Evolutionary conservation across 2,113 vertebrate species (phyloP), one percentile per base, ranked within the genome.

Genomic region (Etheostoma spectabile): DNA sequence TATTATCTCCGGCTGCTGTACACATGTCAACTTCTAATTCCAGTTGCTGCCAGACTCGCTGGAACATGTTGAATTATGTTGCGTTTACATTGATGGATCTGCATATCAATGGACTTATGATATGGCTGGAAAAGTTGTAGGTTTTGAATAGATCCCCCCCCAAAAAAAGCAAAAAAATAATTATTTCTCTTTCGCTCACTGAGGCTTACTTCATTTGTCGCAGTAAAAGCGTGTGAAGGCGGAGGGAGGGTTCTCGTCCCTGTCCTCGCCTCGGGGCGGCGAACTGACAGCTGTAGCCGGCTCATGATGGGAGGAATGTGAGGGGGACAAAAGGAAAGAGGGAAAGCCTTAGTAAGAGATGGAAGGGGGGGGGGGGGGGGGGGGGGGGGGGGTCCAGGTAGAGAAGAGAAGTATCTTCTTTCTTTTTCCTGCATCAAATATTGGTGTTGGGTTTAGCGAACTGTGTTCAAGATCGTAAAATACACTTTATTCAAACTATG

Each of bases 241-340:
- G 14, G 38, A 16, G 60, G 51, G 15, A 42, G 27, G 30, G 67
- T 45, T 70, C 63, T 51, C 62, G 19, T 69, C 27, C 46, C 71
- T 42, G 63, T 85, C 35, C 21, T 77, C 59, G 4, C 80, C 70
- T 19, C 4, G 62, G 13, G 77, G 74, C 48, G 3, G 35, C 5
- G 4, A 53, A 60, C 55, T 85, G 82, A 89, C 86, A 83, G 72
- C 72, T 87, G 76, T 65, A 74, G 53, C 42, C 30, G 24, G 42
- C 46, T 35, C 12, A 12, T 45, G 86, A 81, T 83, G 77, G 83
- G 56, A 91, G 84, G 74, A 85, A 84, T 82, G 83, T 66, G 74
- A 61, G 61, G 85, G 88, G 72, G 86, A 85, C 86, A 84, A 85
- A 85, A 78, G 81, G 24, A 66, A 77, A 80, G 75, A 88, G 51